A percentile compares a stretch with the other conserved stretches of the same genome.
These are phyloP conservation scores for Tortrix viridana DNA, from an alignment of 2,888 invertebrate species.

Conservation along the genomic window DNA sequence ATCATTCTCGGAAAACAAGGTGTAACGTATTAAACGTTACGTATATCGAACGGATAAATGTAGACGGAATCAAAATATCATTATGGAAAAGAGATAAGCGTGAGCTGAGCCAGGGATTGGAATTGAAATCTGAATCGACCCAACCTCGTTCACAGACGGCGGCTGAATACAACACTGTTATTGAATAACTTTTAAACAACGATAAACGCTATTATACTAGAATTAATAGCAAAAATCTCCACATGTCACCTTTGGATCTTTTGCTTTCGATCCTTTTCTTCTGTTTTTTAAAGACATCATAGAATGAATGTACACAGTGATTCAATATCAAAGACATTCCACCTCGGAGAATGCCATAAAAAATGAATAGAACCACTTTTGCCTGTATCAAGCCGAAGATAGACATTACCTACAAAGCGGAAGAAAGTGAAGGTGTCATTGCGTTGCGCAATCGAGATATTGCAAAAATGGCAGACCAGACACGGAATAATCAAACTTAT, in stretches of 20 bases:
- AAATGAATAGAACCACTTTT: slow-evolving; percentile 31
- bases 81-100: slow-evolving; percentile 49
- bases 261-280: no score
- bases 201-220: slow-evolving; percentile 7
- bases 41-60: neutral
- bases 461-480: slow-evolving; percentile 17
- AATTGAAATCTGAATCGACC: slow-evolving; percentile 42
- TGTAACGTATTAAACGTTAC: neutral
- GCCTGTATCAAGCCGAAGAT: slow-evolving; percentile 25
- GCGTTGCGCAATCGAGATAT: slow-evolving; percentile 26
- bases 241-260: neutral
- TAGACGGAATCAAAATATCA: slow-evolving; percentile 53
- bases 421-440: slow-evolving; percentile 38
- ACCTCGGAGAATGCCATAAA: slow-evolving; percentile 24
- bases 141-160: slow-evolving; percentile 16
- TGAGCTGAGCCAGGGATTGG: slow-evolving; percentile 42
- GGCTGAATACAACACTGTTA: slow-evolving; percentile 28
- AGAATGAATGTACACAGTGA: neutral
- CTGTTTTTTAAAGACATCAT: no score
- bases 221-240: no score
- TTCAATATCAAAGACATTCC: slow-evolving; percentile 27
- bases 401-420: slow-evolving; percentile 31
- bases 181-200: slow-evolving; percentile 24
- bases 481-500: slow-evolving; percentile 26
- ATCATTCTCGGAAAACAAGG: slow-evolving; percentile 2